These are phyloP conservation scores for Diachrysia chrysitis DNA, from an alignment of 2,888 invertebrate species.

Conservation along the genomic window DNA sequence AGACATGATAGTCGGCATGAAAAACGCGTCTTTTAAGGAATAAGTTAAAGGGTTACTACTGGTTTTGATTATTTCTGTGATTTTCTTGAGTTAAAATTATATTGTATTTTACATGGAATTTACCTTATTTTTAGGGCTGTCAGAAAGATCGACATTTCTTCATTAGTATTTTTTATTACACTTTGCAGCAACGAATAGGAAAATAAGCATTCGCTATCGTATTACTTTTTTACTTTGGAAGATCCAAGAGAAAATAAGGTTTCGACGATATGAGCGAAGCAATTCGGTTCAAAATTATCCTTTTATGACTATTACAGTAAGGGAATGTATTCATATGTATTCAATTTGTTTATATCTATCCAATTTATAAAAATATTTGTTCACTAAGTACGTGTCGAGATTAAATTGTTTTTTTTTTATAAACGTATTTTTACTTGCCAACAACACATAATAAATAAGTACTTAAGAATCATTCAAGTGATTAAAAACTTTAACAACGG, in stretches of 20 bases:
- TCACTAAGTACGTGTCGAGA: background rate
- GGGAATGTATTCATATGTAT: background rate
- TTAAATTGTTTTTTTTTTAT: background rate
- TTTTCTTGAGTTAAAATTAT: too few relatives aligned
- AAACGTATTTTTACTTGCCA: too few relatives aligned
- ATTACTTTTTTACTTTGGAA: slow-evolving; percentile 1
- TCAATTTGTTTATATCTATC: background rate
- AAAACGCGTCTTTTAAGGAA: too few relatives aligned
- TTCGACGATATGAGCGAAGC: background rate
- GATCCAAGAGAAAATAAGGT: background rate
- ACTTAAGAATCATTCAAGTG: background rate
- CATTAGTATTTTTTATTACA: too few relatives aligned
- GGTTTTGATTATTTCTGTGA: too few relatives aligned
- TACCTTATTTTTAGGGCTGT: too few relatives aligned
- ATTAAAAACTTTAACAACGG: too few relatives aligned
- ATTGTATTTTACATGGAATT: too few relatives aligned
- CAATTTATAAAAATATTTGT: background rate
- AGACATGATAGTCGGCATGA: background rate
- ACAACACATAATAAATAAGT: too few relatives aligned
- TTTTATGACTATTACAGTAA: background rate
- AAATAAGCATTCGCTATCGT: background rate
- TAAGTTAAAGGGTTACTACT: too few relatives aligned
- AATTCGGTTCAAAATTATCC: background rate
- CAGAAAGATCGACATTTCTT: too few relatives aligned
- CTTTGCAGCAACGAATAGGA: background rate